Conservation (phyloP, 2,113 vertebrate genomes). For the Lagopus muta region DNA sequence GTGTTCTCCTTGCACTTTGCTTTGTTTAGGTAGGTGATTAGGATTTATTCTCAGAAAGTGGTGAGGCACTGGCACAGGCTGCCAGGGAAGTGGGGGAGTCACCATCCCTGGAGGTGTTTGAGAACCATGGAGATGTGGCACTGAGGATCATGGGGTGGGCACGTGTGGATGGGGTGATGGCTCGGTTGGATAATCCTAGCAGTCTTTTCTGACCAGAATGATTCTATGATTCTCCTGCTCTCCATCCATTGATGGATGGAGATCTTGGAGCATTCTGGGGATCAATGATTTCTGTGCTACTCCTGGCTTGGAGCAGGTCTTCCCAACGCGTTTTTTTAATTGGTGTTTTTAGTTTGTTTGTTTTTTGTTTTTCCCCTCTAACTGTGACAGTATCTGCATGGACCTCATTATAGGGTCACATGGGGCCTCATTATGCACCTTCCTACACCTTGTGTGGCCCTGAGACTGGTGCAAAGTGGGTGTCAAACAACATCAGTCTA, state of each 20-base stretch:
- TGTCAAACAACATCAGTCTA: background rate
- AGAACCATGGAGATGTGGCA: too few species aligned
- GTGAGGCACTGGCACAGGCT: too few species aligned
- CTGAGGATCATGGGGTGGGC: too few species aligned
- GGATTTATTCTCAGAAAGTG: too few species aligned
- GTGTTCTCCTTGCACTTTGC: background rate
- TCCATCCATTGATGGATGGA: background rate
- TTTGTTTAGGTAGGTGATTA: background rate
- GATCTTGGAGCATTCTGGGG: background rate
- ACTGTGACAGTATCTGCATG: background rate
- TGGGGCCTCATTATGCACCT: background rate
- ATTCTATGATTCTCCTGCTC: too few species aligned
- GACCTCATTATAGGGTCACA: background rate
- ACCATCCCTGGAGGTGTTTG: too few species aligned
- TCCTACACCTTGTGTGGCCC: slow-evolving; percentile 46
- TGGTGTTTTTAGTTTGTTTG: too few species aligned
- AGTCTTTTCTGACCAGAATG: too few species aligned
- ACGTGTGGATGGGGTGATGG: too few species aligned
- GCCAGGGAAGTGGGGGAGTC: too few species aligned
- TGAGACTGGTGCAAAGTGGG: background rate
- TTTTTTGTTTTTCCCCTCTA: background rate
- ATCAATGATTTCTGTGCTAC: background rate
- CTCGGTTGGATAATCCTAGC: too few species aligned
- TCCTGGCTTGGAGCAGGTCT: background rate
- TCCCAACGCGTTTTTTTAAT: background rate